Conservation (phyloP, 2,888 invertebrate genomes). For the Drosophila niveifrons region DNA sequence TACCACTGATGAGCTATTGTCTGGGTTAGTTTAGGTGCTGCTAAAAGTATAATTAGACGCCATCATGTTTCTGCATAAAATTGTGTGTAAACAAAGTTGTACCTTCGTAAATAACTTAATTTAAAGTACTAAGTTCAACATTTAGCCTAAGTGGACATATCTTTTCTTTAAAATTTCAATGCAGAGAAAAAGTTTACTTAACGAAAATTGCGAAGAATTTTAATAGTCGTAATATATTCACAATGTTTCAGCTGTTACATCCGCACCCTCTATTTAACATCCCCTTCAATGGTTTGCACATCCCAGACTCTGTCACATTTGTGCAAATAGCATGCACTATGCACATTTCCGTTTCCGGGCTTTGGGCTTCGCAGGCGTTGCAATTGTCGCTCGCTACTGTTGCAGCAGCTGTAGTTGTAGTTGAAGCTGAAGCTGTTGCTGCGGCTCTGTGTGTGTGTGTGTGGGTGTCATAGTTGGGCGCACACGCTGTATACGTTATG, state of each 20-base stretch:
- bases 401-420: slow-evolving; percentile 20
- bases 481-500: slow-evolving; percentile 77
- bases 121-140: not conserved
- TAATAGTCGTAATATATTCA: slow-evolving; percentile 25
- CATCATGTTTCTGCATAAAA: slow-evolving; percentile 8
- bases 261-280: slow-evolving; percentile 8
- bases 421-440: slow-evolving; percentile 15
- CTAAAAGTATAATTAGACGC: slow-evolving; percentile 29
- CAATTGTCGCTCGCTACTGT: slow-evolving; percentile 70
- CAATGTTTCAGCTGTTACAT: slow-evolving; percentile 36
- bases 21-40: slow-evolving; percentile 7
- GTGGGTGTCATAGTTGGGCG: slow-evolving; percentile 65
- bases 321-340: slow-evolving; percentile 77
- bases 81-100: not conserved
- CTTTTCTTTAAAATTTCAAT: not conserved
- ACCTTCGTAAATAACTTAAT: not conserved
- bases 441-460: slow-evolving; percentile 53
- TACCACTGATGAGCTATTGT: slow-evolving; percentile 67
- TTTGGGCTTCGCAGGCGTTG: slow-evolving; percentile 75
- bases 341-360: slow-evolving; percentile 70
- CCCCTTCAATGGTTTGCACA: not conserved
- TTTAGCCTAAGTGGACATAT: not conserved
- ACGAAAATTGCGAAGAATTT: slow-evolving; percentile 6
- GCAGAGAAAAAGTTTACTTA: not conserved
- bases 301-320: slow-evolving; percentile 51